phyloP scores from a whole-genome alignment of 2,888 invertebrate genomes.

The Portevinia maculata region DNA sequence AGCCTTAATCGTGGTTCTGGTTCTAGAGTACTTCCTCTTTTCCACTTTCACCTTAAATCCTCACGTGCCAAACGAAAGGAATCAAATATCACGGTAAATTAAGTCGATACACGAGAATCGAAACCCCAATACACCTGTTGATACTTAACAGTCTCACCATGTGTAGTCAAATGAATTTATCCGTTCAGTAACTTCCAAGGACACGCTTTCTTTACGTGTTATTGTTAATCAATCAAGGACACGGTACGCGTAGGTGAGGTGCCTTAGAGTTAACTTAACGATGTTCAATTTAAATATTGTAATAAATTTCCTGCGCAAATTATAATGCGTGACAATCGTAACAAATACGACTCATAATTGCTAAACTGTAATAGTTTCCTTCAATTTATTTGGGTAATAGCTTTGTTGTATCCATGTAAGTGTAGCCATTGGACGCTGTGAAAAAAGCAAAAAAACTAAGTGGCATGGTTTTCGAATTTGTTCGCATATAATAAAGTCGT shows the following conservation, averaged over 20 bases:
- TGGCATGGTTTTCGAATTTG: neutral
- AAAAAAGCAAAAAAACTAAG: constrained; percentile 8
- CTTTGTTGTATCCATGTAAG: neutral
- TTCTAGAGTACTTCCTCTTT: neutral
- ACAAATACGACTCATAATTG: constrained; percentile 49
- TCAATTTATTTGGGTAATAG: constrained; percentile 21
- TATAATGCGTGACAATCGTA: constrained; percentile 58
- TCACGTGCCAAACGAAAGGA: neutral
- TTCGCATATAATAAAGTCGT: too few species aligned
- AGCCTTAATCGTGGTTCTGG: too few species aligned
- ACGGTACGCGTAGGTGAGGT: constrained; percentile 5
- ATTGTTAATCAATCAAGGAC: constrained; percentile 51
- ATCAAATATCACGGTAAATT: neutral
- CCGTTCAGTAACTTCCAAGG: constrained; percentile 19
- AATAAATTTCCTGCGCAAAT: constrained; percentile 45
- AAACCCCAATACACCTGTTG: constrained; percentile 38
- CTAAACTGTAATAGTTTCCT: constrained; percentile 4
- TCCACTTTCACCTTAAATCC: neutral
- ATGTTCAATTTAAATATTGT: constrained; percentile 40
- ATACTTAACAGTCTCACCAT: neutral
- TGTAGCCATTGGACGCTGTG: neutral
- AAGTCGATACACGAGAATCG: neutral
- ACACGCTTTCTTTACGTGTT: constrained; percentile 10
- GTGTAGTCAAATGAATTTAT: constrained; percentile 16
- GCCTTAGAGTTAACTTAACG: constrained; percentile 33